These are phyloP conservation scores for Euphysa ruthae DNA, from an alignment of 30 jellyfish, hydroid and myxozoan species.

Conservation along the genomic window DNA sequence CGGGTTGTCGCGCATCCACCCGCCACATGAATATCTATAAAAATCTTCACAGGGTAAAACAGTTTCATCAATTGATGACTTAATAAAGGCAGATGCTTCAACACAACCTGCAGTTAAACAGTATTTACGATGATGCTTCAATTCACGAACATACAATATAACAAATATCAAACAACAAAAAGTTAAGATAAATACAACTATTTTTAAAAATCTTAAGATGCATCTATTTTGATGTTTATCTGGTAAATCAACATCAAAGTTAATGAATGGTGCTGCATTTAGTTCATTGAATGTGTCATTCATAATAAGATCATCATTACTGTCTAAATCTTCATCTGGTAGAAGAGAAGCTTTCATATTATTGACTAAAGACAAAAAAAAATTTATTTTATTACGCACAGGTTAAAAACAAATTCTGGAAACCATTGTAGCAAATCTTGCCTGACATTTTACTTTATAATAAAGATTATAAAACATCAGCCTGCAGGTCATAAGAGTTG, in stretches of 20 bases:
- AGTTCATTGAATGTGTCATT: no score
- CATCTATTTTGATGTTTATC: background rate
- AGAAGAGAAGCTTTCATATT: no score
- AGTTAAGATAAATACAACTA: background rate
- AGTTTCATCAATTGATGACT: slow-evolving; percentile 17
- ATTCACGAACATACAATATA: slow-evolving; percentile 2
- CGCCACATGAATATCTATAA: slow-evolving; percentile 26
- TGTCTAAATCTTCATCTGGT: no score
- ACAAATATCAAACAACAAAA: background rate
- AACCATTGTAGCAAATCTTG: no score
- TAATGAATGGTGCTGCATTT: slow-evolving; percentile 12
- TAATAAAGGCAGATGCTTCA: slow-evolving; percentile 70
- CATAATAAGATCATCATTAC: no score
- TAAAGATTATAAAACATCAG: no score
- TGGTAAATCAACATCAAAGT: slow-evolving; percentile 22
- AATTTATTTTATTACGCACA: no score
- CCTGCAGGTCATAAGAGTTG: no score
- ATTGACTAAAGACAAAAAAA: no score
- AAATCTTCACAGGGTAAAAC: slow-evolving; percentile 20
- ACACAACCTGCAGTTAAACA: slow-evolving; percentile 67
- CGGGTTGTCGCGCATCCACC: slow-evolving; percentile 12
- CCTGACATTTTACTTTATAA: no score
- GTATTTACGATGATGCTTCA: background rate
- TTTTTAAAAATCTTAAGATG: background rate
- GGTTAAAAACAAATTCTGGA: no score